Percentiles rank a stretch among this genome's conserved stretches.
These are phyloP conservation scores for Gephyroberyx darwinii DNA, from an alignment of 2,797 vertebrate species.

Conservation along the genomic window DNA sequence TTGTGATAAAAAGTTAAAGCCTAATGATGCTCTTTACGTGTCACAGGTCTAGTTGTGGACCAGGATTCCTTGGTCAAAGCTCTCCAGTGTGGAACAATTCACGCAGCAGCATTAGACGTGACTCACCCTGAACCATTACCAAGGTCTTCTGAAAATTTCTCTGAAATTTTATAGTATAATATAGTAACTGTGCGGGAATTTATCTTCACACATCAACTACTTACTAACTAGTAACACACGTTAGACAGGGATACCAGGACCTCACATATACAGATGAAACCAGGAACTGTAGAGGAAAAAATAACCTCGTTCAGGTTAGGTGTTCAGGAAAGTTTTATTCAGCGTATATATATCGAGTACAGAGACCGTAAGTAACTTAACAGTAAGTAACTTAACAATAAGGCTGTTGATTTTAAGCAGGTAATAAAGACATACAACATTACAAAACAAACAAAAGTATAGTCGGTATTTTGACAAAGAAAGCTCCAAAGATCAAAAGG, in stretches of 20 bases:
- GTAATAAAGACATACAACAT: too few species aligned
- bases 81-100: constrained; percentile 77
- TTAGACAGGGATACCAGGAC: too few species aligned
- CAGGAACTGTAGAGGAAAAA: background rate
- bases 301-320: too few species aligned
- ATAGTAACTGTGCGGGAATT: background rate
- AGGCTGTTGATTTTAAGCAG: too few species aligned
- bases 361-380: too few species aligned
- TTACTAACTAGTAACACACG: too few species aligned
- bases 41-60: constrained; percentile 81
- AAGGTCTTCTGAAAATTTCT: constrained; percentile 52
- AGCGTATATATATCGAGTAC: too few species aligned
- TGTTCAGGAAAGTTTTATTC: too few species aligned
- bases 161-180: background rate
- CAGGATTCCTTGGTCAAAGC: constrained; percentile 83
- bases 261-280: background rate
- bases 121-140: constrained; percentile 73
- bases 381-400: too few species aligned
- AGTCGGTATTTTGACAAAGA: too few species aligned
- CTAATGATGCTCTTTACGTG: background rate
- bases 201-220: background rate
- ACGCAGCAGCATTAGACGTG: constrained; percentile 83
- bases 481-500: too few species aligned
- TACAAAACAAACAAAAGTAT: too few species aligned
- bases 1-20: background rate